A percentile compares a stretch with the other conserved stretches of the same genome.
Evolutionary conservation across 2,888 invertebrate genomes (phyloP).

Genomic region (Orthonychiurus folsomi): DNA sequence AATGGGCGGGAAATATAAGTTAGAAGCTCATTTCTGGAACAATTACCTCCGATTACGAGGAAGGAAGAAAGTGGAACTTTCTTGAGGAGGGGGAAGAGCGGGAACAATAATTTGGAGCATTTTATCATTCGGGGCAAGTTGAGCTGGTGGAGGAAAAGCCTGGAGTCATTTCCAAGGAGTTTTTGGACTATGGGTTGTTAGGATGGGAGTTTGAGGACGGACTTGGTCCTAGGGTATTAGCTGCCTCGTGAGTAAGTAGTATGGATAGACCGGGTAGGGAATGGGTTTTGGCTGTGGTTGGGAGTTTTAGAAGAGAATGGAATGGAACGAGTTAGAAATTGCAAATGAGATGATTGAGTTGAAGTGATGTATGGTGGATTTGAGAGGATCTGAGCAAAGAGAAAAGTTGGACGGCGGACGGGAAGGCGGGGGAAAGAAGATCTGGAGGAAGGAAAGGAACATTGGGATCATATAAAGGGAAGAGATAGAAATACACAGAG

Average conservation of each 20-base stretch:
- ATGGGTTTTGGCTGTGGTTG: conserved; percentile 5
- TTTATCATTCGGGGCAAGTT: not conserved
- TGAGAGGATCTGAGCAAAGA: conserved; percentile 21
- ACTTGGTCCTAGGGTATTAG: no score
- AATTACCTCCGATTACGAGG: conserved; percentile 29
- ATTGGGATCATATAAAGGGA: conserved; percentile 31
- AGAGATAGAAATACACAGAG: conserved; percentile 28
- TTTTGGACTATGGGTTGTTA: no score
- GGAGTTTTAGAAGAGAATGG: conserved; percentile 7
- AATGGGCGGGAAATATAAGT: conserved; percentile 33
- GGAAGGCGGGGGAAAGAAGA: no score
- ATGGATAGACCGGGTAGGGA: conserved; percentile 6
- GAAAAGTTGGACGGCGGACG: conserved; percentile 19
- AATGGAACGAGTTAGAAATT: conserved; percentile 27
- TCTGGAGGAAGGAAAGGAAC: conserved; percentile 15
- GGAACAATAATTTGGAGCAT: not conserved
- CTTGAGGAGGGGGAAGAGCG: not conserved
- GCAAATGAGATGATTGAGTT: conserved; percentile 38
- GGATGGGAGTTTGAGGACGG: conserved; percentile 3
- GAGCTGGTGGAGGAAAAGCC: conserved; percentile 2
- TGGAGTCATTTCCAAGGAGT: not conserved
- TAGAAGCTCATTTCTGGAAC: conserved; percentile 38
- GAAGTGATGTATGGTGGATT: conserved; percentile 35
- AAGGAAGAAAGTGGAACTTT: not conserved
- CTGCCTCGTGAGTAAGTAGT: no score